A percentile compares a stretch with the other conserved stretches of the same genome.
These are phyloP conservation scores for Eristalis pertinax DNA, from an alignment of 2,888 invertebrate genomes.

Conservation along the genomic window DNA sequence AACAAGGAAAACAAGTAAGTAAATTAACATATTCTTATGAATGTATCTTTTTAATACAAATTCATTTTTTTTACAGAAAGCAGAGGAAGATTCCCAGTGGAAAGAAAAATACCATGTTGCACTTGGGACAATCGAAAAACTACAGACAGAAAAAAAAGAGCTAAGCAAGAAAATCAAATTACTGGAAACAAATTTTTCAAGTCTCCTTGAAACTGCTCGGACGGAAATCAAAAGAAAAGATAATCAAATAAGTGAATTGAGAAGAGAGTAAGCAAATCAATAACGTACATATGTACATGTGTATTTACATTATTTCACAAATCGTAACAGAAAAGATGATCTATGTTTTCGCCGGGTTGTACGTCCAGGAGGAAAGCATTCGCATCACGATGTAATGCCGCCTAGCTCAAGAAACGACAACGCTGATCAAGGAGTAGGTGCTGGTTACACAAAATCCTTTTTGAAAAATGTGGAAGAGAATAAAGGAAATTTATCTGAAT, in stretches of 20 bases:
- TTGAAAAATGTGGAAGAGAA: background rate
- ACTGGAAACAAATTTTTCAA: constrained; percentile 78
- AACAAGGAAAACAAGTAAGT: constrained; percentile 76
- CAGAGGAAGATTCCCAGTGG: constrained; percentile 75
- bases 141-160: constrained; percentile 75
- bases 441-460: background rate
- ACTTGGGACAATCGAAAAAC: constrained; percentile 73
- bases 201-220: constrained; percentile 78
- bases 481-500: background rate
- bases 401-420: background rate
- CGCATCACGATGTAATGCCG: background rate
- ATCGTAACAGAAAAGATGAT: constrained; percentile 76
- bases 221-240: constrained; percentile 79
- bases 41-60: background rate
- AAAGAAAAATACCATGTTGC: constrained; percentile 75
- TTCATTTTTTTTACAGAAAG: constrained; percentile 76
- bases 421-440: background rate
- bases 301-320: background rate
- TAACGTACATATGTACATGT: too few species aligned
- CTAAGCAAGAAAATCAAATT: constrained; percentile 75
- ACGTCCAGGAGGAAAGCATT: constrained; percentile 10
- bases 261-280: constrained; percentile 77
- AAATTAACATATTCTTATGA: background rate
- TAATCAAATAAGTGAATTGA: constrained; percentile 75
- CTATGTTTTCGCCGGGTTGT: constrained; percentile 77